A percentile compares a stretch with the other conserved stretches of the same genome.
Conservation (phyloP, 2,113 vertebrate genomes). For the Axis porcinus region DNA sequence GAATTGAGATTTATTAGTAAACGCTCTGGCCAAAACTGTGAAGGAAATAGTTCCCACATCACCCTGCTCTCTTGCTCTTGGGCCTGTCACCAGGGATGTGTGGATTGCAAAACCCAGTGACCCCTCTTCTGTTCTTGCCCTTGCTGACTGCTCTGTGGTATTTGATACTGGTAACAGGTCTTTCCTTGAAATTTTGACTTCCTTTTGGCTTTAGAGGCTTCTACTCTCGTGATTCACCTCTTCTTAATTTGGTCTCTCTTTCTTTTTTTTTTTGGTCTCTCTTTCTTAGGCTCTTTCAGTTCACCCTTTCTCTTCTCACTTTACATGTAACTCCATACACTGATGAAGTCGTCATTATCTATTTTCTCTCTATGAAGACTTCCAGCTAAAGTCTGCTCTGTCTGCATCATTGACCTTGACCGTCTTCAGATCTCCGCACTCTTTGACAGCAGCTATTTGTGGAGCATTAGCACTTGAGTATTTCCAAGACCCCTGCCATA, state of each 20-base stretch:
- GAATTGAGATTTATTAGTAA: background rate
- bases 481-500: background rate
- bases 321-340: background rate
- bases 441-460: background rate
- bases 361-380: background rate
- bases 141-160: background rate
- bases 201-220: background rate
- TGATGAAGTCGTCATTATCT: background rate
- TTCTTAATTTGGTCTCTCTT: background rate
- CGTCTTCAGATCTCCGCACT: background rate
- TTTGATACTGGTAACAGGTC: background rate
- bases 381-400: background rate
- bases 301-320: background rate
- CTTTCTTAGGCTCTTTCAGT: background rate
- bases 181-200: slow-evolving; percentile 5
- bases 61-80: background rate
- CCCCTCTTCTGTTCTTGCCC: background rate
- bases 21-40: background rate
- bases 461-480: background rate
- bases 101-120: background rate
- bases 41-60: background rate
- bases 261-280: background rate
- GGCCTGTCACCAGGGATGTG: background rate
- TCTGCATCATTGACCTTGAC: background rate
- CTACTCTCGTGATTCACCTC: background rate